phyloP scores from a whole-genome alignment of 2,888 invertebrate genomes.

The Eudasyphora cyanicolor region DNA sequence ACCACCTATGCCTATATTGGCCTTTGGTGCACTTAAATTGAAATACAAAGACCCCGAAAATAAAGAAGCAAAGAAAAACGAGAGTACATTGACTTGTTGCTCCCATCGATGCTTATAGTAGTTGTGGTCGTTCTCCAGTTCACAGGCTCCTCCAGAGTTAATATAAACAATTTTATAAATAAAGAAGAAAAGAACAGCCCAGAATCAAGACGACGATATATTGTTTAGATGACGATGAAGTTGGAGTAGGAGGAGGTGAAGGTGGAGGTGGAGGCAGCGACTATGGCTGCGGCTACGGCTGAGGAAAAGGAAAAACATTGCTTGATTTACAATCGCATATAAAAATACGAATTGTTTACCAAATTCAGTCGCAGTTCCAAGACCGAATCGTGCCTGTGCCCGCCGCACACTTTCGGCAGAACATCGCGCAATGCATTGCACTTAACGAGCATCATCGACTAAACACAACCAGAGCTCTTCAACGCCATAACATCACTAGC shows the following conservation, averaged over 20 bases:
- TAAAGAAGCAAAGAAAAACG: not conserved
- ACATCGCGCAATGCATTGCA: not conserved
- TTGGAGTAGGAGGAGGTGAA: not conserved
- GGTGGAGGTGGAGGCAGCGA: no score
- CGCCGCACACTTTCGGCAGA: not conserved
- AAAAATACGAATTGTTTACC: conserved; percentile 19
- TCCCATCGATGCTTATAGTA: not conserved
- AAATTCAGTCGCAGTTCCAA: not conserved
- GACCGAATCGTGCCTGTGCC: not conserved
- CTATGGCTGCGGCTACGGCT: not conserved
- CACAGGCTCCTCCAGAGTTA: conserved; percentile 16
- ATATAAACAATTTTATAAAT: conserved; percentile 33
- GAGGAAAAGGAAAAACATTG: conserved; percentile 6
- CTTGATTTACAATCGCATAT: conserved; percentile 18
- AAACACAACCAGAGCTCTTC: not conserved
- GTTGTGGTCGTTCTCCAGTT: not conserved
- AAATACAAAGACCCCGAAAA: not conserved
- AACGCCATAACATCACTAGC: not conserved
- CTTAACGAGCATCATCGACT: not conserved
- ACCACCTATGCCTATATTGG: not conserved
- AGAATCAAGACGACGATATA: no score
- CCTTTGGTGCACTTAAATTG: conserved; percentile 9
- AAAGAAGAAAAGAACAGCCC: not conserved
- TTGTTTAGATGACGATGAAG: not conserved
- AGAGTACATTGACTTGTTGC: conserved; percentile 26